Evolutionary conservation across 2,888 invertebrate genomes (phyloP).

Genomic region (Plebejus anna): DNA sequence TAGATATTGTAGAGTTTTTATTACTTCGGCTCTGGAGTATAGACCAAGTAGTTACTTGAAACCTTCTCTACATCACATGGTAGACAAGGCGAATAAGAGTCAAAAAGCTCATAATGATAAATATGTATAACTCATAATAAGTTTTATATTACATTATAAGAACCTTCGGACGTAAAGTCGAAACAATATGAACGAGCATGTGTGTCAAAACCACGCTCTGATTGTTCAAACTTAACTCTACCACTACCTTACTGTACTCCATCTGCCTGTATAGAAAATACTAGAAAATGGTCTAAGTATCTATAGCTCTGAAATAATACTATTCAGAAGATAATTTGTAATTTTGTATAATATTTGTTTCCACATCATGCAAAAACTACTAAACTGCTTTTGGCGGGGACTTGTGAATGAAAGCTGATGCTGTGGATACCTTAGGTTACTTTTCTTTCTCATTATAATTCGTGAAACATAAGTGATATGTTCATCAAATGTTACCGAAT

Average conservation of each 20-base stretch:
- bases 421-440: too few relatives aligned
- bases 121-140: too few relatives aligned
- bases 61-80: not conserved
- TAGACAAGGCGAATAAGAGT: not conserved
- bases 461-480: too few relatives aligned
- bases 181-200: slow-evolving; percentile 18
- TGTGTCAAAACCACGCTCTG: slow-evolving; percentile 27
- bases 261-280: not conserved
- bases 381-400: too few relatives aligned
- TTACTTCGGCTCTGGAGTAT: too few relatives aligned
- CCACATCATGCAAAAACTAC: too few relatives aligned
- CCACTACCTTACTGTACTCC: not conserved
- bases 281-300: not conserved
- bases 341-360: not conserved
- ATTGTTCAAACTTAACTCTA: not conserved
- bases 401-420: too few relatives aligned
- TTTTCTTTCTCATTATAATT: too few relatives aligned
- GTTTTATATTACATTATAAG: slow-evolving; percentile 1
- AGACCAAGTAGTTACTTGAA: not conserved
- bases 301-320: not conserved
- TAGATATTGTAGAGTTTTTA: too few relatives aligned
- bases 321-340: not conserved
- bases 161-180: not conserved
- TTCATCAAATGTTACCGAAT: too few relatives aligned
- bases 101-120: not conserved